Evolutionary conservation across 2,113 vertebrate species (phyloP).

Genomic region (Stigmatopora argus): DNA sequence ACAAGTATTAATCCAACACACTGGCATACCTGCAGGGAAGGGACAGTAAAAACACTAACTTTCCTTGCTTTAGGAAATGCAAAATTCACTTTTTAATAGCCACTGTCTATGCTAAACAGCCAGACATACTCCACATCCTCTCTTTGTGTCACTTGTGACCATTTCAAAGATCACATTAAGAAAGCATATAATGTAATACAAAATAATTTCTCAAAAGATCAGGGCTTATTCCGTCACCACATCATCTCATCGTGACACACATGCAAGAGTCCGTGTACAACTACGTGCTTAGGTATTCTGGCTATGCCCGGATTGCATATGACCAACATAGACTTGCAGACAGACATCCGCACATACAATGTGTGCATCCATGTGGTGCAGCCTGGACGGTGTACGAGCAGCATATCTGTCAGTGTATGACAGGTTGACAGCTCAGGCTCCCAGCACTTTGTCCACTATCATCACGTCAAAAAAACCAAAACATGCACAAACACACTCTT

Average conservation of each 20-base stretch:
- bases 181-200: slow-evolving; percentile 8
- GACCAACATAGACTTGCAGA: slow-evolving; percentile 51
- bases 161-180: slow-evolving; percentile 23
- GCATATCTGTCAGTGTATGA: slow-evolving; percentile 94
- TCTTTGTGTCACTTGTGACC: slow-evolving; percentile 4
- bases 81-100: slow-evolving; percentile 4
- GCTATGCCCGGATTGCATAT: slow-evolving; percentile 79
- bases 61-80: background rate
- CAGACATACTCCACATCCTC: background rate
- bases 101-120: background rate
- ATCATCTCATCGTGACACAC: slow-evolving; percentile 44
- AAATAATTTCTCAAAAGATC: slow-evolving; percentile 19
- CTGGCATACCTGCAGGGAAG: background rate
- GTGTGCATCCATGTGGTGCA: slow-evolving; percentile 55
- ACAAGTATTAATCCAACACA: slow-evolving; percentile 4
- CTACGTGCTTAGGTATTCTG: slow-evolving; percentile 42
- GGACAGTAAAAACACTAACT: slow-evolving; percentile 13
- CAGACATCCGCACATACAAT: slow-evolving; percentile 24
- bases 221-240: slow-evolving; percentile 36
- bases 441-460: slow-evolving; percentile 93
- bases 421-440: slow-evolving; percentile 89
- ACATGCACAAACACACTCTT: slow-evolving; percentile 25
- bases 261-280: slow-evolving; percentile 41
- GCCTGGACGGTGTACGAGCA: slow-evolving; percentile 87
- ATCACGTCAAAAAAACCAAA: slow-evolving; percentile 79